Conservation (phyloP, 2,888 invertebrate species). For the Geophilus truncorum region DNA sequence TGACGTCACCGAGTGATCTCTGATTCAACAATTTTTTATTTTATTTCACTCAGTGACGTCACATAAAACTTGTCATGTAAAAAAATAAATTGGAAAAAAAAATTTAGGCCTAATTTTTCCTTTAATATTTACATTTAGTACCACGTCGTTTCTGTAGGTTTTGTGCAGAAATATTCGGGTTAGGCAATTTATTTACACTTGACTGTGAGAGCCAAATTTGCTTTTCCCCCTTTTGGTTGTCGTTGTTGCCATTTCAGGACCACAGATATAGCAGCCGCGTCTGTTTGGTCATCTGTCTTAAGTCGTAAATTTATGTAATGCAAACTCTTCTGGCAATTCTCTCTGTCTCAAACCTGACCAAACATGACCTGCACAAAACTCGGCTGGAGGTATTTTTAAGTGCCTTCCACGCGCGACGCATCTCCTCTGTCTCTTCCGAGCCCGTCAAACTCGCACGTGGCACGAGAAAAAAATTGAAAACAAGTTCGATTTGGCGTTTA, state of each 20-base stretch:
- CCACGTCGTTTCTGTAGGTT: too few species aligned
- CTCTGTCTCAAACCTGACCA: slow-evolving; percentile 41
- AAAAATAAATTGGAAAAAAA: too few species aligned
- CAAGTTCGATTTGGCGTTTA: not conserved
- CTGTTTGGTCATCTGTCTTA: slow-evolving; percentile 4
- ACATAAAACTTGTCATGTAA: too few species aligned
- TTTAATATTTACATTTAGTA: too few species aligned
- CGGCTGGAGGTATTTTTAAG: not conserved
- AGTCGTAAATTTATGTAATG: slow-evolving; percentile 4
- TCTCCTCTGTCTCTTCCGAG: not conserved
- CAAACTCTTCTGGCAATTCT: slow-evolving; percentile 10
- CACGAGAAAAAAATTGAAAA: not conserved
- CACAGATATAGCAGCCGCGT: not conserved
- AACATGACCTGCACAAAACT: slow-evolving; percentile 23
- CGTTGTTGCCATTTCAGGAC: slow-evolving; percentile 10
- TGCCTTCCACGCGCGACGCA: not conserved
- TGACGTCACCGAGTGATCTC: too few species aligned
- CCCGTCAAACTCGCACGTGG: not conserved
- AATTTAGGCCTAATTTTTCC: too few species aligned
- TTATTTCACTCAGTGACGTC: too few species aligned
- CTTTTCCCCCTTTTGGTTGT: not conserved
- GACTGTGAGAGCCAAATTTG: not conserved
- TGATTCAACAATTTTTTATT: too few species aligned
- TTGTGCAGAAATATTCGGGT: not conserved
- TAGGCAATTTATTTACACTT: not conserved